Percentiles rank a stretch among this genome's conserved stretches.
Conservation (phyloP, 2,113 vertebrate genomes). For the Leptobrachium ailaonicum region DNA sequence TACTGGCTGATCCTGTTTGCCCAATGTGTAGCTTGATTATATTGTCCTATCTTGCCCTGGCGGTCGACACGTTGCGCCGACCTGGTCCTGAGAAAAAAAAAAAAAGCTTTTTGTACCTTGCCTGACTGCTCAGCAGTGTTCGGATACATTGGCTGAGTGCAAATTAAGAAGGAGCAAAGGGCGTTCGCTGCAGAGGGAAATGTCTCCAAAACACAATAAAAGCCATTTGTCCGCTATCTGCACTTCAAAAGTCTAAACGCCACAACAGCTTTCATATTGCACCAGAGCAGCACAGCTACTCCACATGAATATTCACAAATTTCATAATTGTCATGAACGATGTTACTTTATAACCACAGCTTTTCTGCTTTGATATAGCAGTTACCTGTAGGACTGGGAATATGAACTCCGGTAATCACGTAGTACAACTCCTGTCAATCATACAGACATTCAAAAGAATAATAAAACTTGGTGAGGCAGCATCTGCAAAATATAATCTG, state of each 20-base stretch:
- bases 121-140: constrained; percentile 70
- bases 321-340: no score
- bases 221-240: constrained; percentile 63
- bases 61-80: constrained; percentile 64
- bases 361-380: no score
- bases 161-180: constrained; percentile 62
- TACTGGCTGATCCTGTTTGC: constrained; percentile 69
- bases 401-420: no score
- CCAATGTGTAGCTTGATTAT: constrained; percentile 66
- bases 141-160: constrained; percentile 71
- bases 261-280: not conserved
- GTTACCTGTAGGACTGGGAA: no score
- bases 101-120: constrained; percentile 70
- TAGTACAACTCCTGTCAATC: no score
- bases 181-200: constrained; percentile 56
- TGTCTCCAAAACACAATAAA: constrained; percentile 68
- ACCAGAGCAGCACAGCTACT: no score
- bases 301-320: no score
- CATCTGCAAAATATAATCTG: no score
- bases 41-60: constrained; percentile 70
- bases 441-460: no score
- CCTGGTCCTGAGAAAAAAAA: constrained; percentile 58
- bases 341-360: no score
- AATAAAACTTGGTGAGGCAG: no score
- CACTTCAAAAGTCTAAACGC: constrained; percentile 40